phyloP scores from a whole-genome alignment of 2,888 invertebrate genomes.

The Mellilla xanthometata region DNA sequence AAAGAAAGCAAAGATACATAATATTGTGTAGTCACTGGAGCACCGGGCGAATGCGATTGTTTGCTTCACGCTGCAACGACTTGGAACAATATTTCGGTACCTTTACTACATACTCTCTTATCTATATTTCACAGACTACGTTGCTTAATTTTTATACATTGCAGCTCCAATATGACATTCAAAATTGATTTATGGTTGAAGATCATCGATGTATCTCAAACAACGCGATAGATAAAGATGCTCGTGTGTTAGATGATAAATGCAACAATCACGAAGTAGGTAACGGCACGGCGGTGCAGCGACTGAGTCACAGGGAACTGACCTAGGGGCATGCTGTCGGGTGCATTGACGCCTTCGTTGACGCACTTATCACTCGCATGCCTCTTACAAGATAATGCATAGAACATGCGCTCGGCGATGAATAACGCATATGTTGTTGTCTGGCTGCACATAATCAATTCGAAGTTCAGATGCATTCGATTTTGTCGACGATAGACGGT shows the following conservation, averaged over 20 bases:
- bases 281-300: slow-evolving; percentile 71
- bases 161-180: slow-evolving; percentile 9
- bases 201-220: slow-evolving; percentile 8
- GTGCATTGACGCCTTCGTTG: slow-evolving; percentile 76
- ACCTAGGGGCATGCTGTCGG: slow-evolving; percentile 78
- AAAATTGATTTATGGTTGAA: background rate
- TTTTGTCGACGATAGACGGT: slow-evolving; percentile 34
- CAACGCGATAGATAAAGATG: background rate
- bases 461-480: slow-evolving; percentile 57
- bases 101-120: slow-evolving; percentile 5
- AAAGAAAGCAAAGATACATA: slow-evolving; percentile 61
- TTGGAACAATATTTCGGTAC: slow-evolving; percentile 17
- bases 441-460: slow-evolving; percentile 57
- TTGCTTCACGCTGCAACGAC: slow-evolving; percentile 47
- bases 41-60: slow-evolving; percentile 70
- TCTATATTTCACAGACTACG: slow-evolving; percentile 3
- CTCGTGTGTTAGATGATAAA: slow-evolving; percentile 35
- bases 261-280: slow-evolving; percentile 63
- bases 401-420: slow-evolving; percentile 66
- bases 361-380: slow-evolving; percentile 76
- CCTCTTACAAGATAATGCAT: slow-evolving; percentile 76
- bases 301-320: slow-evolving; percentile 81
- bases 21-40: slow-evolving; percentile 73
- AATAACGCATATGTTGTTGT: slow-evolving; percentile 75
- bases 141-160: slow-evolving; percentile 7